Conservation (phyloP, 2,888 invertebrate species). For the Eutolmus rufibarbis region DNA sequence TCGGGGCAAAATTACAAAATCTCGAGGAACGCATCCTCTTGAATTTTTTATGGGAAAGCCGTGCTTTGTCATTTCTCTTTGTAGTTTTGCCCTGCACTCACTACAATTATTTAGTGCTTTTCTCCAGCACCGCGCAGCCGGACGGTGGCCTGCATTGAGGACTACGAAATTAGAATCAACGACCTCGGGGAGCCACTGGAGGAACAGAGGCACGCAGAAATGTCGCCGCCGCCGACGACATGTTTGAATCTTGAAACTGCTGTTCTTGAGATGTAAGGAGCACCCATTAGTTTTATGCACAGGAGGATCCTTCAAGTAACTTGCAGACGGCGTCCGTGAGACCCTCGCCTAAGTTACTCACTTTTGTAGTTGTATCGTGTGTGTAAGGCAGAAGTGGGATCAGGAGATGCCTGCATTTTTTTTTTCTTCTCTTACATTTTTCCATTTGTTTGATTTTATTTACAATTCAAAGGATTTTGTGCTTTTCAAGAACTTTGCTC, state of each 20-base stretch:
- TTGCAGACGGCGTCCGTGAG: background rate
- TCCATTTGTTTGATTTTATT: background rate
- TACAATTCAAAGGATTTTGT: background rate
- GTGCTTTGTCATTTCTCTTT: background rate
- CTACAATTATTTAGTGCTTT: background rate
- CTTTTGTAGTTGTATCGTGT: background rate
- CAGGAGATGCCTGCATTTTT: background rate
- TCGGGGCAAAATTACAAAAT: background rate
- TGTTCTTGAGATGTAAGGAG: background rate
- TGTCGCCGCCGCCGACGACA: background rate
- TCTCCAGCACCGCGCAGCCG: background rate
- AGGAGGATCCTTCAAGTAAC: background rate
- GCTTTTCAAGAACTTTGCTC: background rate
- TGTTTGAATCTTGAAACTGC: background rate
- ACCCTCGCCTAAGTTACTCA: background rate
- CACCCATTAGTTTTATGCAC: background rate
- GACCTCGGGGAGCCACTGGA: background rate
- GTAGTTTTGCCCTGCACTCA: background rate
- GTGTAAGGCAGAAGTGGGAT: background rate
- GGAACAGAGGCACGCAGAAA: background rate
- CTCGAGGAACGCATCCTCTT: background rate
- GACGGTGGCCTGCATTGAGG: background rate
- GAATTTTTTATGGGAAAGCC: background rate
- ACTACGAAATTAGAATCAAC: background rate
- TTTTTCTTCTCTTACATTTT: background rate